Base-by-base conservation (phyloP, 2,797 vertebrate genomes). In the Peromyscus eremicus region DNA sequence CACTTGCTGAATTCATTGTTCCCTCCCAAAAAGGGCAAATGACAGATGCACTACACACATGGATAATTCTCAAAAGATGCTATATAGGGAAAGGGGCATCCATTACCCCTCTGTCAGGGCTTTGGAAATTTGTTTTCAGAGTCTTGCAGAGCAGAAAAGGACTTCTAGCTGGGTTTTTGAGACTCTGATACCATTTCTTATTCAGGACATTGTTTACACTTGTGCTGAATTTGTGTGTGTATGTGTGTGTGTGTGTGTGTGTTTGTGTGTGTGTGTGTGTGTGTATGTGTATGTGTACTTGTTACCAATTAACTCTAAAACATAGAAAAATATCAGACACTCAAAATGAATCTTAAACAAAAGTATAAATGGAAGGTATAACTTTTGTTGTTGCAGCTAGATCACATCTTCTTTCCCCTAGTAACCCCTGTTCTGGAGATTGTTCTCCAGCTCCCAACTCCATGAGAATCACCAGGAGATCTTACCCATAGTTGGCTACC, bases 271-370 rank as follows among this genome's bases (percentile, higher is more conserved):
- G 49, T 23, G 29, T n/a, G 3, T 29, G n/a, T 64, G 29, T 62
- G 10, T 43, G 21, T 76, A 23, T 43, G 25, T 16, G 5, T 81
- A 2, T 25, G 21, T 75, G 11, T 49, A 43, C 37, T 68, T 1
- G 0, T 0, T 37, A 52, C 7, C 4, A 43, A 49, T 34, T 43
- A 55, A 23, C 13, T 4, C 0, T n/a, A 57, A 60, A 88, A 17
- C 34, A n/a, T 2, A 29, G 32, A 57, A 34, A 62, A 32, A 21
- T 70, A 68, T 6, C 85, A 76, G 52, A 29, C 43, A 17, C 76
- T 76, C 27, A 34, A 43, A 84, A 64, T n/a, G 17, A 77, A 52
- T 27, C 46, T 43, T 16, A 52, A 77, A 68, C 60, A 55, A 55
- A 46, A 66, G n/a, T 21, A 14, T 21, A 75, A 91, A 29, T 16